Evolutionary conservation across 2,113 vertebrate genomes (phyloP).

Genomic region (Albula glossodonta): DNA sequence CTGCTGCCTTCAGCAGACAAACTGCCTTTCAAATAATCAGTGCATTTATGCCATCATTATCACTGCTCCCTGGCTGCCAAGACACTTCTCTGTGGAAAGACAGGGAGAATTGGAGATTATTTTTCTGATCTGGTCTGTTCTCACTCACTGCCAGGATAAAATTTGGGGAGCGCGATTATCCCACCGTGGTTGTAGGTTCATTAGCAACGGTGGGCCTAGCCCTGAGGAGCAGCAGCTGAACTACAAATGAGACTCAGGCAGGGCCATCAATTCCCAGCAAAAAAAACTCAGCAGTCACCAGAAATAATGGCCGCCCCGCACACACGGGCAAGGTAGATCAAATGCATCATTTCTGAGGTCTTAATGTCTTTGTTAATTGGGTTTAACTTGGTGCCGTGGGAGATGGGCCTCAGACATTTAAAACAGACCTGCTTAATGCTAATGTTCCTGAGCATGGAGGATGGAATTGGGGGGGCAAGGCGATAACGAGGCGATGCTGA

Average conservation of each 20-base stretch:
- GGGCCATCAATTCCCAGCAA: slow-evolving; percentile 76
- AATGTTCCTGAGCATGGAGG: slow-evolving; percentile 60
- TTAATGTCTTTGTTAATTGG: slow-evolving; percentile 83
- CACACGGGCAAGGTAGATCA: slow-evolving; percentile 78
- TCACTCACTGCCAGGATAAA: slow-evolving; percentile 45
- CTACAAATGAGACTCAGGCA: slow-evolving; percentile 79
- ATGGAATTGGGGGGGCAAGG: neutral
- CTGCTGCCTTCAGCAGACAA: slow-evolving; percentile 61
- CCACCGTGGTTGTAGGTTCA: slow-evolving; percentile 71
- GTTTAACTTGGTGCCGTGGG: slow-evolving; percentile 78
- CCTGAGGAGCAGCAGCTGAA: slow-evolving; percentile 73
- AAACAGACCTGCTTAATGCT: slow-evolving; percentile 61
- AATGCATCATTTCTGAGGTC: slow-evolving; percentile 74
- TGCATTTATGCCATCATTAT: slow-evolving; percentile 75
- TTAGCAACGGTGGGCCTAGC: slow-evolving; percentile 72
- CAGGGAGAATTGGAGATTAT: neutral
- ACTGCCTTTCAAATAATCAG: slow-evolving; percentile 71
- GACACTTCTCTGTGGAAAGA: slow-evolving; percentile 59
- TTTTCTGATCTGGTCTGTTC: slow-evolving; percentile 53
- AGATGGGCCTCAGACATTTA: slow-evolving; percentile 69
- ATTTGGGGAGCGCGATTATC: slow-evolving; percentile 56
- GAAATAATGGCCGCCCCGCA: slow-evolving; percentile 72
- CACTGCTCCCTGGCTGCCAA: slow-evolving; percentile 63
- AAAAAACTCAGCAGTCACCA: slow-evolving; percentile 69
- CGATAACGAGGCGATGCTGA: neutral